phyloP scores from a whole-genome alignment of 2,797 vertebrate species.

The Paramormyrops hopkinsi region DNA sequence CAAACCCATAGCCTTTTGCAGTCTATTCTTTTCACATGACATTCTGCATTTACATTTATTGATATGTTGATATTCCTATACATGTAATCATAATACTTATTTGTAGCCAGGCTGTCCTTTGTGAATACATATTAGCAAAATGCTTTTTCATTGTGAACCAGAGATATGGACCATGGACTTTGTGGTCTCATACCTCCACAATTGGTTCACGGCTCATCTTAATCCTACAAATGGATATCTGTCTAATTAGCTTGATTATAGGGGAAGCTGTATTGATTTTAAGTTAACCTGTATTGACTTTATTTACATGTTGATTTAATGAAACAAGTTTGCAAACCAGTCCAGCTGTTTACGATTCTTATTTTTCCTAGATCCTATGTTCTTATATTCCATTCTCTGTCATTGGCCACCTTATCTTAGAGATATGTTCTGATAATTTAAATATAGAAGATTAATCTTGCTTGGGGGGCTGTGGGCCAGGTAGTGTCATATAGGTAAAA shows the following conservation, averaged over 20 bases:
- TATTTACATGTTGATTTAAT: neutral
- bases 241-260: neutral
- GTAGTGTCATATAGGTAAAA: neutral
- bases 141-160: neutral
- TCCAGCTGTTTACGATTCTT: neutral
- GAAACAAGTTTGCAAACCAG: neutral
- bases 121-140: neutral
- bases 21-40: neutral
- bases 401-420: neutral
- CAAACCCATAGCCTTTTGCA: neutral
- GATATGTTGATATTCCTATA: neutral
- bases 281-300: neutral
- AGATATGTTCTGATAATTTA: conserved; percentile 1
- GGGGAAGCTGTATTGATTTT: neutral
- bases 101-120: neutral
- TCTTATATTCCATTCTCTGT: neutral
- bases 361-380: neutral
- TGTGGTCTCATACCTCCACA: neutral
- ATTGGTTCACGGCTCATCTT: neutral
- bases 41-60: neutral
- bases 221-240: neutral
- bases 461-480: neutral
- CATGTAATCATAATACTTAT: neutral
- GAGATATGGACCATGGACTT: neutral
- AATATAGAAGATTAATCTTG: neutral